Conservation (phyloP, 2,113 vertebrate genomes). For the Pedionomus torquatus region DNA sequence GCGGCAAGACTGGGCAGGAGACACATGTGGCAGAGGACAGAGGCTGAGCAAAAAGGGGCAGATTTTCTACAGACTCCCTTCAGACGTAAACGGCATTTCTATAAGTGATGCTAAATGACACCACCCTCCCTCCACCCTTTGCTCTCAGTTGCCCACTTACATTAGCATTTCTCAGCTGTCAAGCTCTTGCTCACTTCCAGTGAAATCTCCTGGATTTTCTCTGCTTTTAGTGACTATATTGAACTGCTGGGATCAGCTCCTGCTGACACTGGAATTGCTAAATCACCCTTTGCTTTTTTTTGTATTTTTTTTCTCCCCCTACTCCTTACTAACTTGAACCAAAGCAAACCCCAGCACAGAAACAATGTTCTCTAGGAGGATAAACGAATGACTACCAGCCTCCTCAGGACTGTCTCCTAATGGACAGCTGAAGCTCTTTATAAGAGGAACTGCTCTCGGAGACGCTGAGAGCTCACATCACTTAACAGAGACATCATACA, state of each 20-base stretch:
- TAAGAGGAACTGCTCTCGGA: background rate
- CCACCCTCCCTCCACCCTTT: background rate
- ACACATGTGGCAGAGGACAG: background rate
- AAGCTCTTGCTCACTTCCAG: background rate
- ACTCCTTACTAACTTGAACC: background rate
- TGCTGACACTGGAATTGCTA: background rate
- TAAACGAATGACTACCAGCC: background rate
- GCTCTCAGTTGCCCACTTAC: constrained; percentile 37
- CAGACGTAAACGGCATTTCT: background rate
- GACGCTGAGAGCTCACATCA: background rate
- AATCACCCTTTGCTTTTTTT: background rate
- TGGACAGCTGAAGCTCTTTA: background rate
- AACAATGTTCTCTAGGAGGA: background rate
- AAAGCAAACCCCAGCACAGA: background rate
- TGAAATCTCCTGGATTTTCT: constrained; percentile 40
- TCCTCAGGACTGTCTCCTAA: background rate
- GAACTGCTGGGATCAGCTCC: background rate
- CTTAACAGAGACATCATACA: background rate
- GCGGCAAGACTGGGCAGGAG: background rate
- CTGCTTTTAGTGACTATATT: background rate
- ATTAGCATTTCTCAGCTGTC: constrained; percentile 41
- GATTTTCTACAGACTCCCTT: background rate
- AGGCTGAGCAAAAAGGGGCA: background rate
- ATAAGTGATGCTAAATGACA: background rate
- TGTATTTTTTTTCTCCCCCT: background rate